Conservation (phyloP, 2,797 vertebrate genomes). For the Urophycis tenuis region DNA sequence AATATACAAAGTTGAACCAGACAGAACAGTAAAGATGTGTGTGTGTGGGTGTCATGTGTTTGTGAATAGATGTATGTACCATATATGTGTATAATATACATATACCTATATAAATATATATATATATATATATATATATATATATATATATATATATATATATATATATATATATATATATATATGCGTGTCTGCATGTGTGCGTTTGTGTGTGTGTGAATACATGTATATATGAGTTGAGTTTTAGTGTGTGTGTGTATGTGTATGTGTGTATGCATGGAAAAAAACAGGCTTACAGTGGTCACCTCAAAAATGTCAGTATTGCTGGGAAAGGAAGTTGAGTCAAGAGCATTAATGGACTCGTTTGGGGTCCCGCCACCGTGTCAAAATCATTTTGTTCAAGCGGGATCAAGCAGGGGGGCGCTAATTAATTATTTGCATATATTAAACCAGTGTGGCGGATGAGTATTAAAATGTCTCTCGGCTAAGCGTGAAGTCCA, state of each 20-base stretch:
- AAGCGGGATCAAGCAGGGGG: constrained; percentile 44
- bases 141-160: too few species aligned
- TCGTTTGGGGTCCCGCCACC: constrained; percentile 50
- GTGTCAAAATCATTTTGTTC: constrained; percentile 61
- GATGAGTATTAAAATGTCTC: not conserved
- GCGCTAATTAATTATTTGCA: constrained; percentile 57
- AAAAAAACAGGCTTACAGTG: not conserved
- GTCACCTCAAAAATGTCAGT: constrained; percentile 48
- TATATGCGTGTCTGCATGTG: not conserved
- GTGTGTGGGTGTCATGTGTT: not conserved
- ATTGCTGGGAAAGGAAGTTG: constrained; percentile 45
- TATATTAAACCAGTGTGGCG: constrained; percentile 46
- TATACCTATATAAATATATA: not conserved
- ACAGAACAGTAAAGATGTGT: not conserved
- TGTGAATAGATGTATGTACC: not conserved
- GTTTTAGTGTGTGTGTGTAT: not conserved
- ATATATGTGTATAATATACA: too few species aligned
- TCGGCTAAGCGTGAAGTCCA: not conserved
- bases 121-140: too few species aligned
- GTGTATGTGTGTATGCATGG: not conserved
- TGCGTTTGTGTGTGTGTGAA: constrained; percentile 3
- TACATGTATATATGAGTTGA: not conserved
- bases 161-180: too few species aligned
- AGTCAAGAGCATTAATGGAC: constrained; percentile 54
- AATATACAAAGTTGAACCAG: not conserved